Percentiles rank a stretch among this genome's conserved stretches.
These are phyloP conservation scores for Solenopsis fugax DNA, from an alignment of 1,140 invertebrate species.

Conservation along the genomic window DNA sequence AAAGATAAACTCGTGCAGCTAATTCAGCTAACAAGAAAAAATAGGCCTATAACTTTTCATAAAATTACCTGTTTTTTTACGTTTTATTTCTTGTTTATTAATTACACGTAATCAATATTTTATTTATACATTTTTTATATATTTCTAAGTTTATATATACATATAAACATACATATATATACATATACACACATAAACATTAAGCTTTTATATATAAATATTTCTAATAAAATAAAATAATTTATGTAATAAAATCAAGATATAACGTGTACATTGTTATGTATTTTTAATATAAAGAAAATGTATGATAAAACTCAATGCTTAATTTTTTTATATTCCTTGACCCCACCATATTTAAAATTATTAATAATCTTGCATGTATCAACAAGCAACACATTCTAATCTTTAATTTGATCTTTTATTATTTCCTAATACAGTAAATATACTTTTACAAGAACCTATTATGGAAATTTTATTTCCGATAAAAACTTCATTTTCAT, in stretches of 20 bases:
- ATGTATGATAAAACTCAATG: neutral
- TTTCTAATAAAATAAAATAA: neutral
- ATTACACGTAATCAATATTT: no score
- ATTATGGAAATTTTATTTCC: neutral
- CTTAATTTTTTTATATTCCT: neutral
- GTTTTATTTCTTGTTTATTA: no score
- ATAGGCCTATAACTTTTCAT: no score
- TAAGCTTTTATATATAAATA: no score
- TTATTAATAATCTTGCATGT: neutral
- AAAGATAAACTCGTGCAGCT: no score
- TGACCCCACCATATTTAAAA: neutral
- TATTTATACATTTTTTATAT: no score
- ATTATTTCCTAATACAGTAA: neutral
- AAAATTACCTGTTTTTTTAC: no score
- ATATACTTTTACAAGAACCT: constrained; percentile 1
- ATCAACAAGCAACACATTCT: neutral
- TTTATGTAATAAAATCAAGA: neutral
- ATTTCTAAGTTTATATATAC: no score
- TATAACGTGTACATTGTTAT: neutral
- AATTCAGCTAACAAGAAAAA: no score
- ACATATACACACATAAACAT: no score
- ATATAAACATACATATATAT: no score
- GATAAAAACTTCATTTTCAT: neutral
- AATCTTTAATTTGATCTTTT: neutral
- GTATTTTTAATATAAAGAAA: neutral